Evolutionary conservation across 2,797 vertebrate genomes (phyloP), one percentile per base, ranked within the genome.

Genomic region (Sebastes kiyomatsui): DNA sequence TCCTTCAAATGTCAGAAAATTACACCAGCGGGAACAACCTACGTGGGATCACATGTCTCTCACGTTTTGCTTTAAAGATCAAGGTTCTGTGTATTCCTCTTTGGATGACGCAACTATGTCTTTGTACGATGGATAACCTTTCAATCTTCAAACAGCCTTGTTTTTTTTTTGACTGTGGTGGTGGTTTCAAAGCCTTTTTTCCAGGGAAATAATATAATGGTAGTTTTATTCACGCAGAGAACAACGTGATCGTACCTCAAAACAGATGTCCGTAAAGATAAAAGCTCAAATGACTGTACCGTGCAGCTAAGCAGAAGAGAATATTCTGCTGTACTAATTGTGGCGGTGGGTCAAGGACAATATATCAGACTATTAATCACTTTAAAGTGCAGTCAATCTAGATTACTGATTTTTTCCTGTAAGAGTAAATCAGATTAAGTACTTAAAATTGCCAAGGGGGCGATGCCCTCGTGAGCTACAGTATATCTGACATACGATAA

Each of bases 361-460:
- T 79, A 60, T 78, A 75, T 72, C 16, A 70, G 67, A 18, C 5
- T 14, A 69, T 80, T 38, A 23, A 84, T 87, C 67, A 59, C 60
- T 65, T 61, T 6, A 72, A 80, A 69, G 67, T 23, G 7, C 65
- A 68, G 72, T 75, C 58, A 59, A 7, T 78, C 74, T 73, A 72
- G 23, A 79, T 79, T n/a, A 79, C 9, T 14, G 7, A 38, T 22
- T 72, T 54, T 46, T 60, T 71, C 30, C 30, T 30, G 59, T 59
- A 38, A 79, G 28, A 73, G 67, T 70, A 74, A 84, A 90, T 89
- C 58, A 79, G 60, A 60, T 86, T 66, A 79, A 77, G 72, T 25
- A 12, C 4, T 49, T 85, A 2, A 20, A 22, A 42, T 79, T 61
- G 22, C 18, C 12, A n/a, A n/a, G 49, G 49, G 49, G 9, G 49